Conservation (phyloP, 1,140 invertebrate species). For the Gonioctena quinquepunctata region DNA sequence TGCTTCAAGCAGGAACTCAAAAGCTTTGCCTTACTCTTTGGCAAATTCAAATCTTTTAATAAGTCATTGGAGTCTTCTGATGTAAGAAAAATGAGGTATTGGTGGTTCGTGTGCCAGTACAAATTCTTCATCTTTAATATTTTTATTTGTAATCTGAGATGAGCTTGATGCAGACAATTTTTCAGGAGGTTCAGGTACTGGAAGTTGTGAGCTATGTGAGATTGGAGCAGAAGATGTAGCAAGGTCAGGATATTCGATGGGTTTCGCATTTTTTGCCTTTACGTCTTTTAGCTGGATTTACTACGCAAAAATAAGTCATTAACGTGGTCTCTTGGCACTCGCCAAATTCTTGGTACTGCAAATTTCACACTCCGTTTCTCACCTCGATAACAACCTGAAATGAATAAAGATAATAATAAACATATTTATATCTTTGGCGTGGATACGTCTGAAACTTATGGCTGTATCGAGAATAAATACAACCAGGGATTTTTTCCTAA, state of each 20-base stretch:
- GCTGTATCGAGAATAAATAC: no score
- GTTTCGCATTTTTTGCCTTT: slow-evolving; percentile 5
- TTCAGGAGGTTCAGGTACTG: background rate
- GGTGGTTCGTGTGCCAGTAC: background rate
- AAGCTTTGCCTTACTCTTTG: background rate
- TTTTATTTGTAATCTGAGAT: background rate
- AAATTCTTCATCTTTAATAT: background rate
- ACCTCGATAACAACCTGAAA: slow-evolving; percentile 18
- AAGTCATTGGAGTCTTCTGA: background rate
- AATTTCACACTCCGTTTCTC: slow-evolving; percentile 14
- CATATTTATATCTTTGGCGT: no score
- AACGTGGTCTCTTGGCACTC: slow-evolving; percentile 10
- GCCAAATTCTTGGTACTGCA: slow-evolving; percentile 15
- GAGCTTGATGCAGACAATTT: background rate
- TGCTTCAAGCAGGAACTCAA: background rate
- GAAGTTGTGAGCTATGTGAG: background rate
- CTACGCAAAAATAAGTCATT: slow-evolving; percentile 17
- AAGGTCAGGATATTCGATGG: slow-evolving; percentile 9
- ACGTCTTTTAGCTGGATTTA: slow-evolving; percentile 10
- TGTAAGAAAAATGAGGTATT: background rate
- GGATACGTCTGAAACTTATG: no score
- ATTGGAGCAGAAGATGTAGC: background rate
- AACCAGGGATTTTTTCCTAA: background rate
- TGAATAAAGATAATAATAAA: no score
- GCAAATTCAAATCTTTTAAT: background rate